Evolutionary conservation across 2,113 vertebrate genomes (phyloP).

Genomic region (Mixornis gularis): DNA sequence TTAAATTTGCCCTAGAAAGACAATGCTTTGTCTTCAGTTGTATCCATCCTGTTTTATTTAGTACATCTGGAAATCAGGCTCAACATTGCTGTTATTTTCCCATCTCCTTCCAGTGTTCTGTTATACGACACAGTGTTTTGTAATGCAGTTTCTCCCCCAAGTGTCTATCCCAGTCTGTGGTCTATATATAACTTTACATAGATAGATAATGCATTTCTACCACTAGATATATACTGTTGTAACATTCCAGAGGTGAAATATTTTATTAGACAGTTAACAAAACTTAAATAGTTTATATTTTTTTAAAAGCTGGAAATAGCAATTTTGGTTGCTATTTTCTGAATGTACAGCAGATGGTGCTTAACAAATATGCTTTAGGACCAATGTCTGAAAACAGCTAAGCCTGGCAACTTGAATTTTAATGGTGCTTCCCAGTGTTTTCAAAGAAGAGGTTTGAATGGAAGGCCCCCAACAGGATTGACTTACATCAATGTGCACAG

Average conservation of each 20-base stretch:
- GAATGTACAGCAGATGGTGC: conserved; percentile 53
- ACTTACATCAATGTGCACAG: neutral
- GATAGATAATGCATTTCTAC: neutral
- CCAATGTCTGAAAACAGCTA: neutral
- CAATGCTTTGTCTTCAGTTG: neutral
- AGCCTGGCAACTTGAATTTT: neutral
- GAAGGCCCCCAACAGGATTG: neutral
- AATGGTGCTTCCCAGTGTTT: neutral
- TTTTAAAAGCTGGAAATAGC: neutral
- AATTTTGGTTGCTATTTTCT: conserved; percentile 32
- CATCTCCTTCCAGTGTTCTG: neutral
- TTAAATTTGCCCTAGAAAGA: neutral
- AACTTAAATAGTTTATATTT: neutral
- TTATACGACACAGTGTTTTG: neutral
- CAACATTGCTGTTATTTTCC: neutral
- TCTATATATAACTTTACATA: neutral
- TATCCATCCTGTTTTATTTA: neutral
- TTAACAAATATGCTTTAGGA: conserved; percentile 21
- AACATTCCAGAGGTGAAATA: neutral
- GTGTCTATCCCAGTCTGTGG: neutral
- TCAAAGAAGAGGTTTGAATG: neutral
- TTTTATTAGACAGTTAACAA: neutral
- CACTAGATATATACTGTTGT: neutral
- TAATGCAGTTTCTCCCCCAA: neutral
- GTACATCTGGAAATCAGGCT: conserved; percentile 1